Base-by-base conservation (phyloP, 2,888 invertebrate species). In the Caenorhabditis wallacei region DNA sequence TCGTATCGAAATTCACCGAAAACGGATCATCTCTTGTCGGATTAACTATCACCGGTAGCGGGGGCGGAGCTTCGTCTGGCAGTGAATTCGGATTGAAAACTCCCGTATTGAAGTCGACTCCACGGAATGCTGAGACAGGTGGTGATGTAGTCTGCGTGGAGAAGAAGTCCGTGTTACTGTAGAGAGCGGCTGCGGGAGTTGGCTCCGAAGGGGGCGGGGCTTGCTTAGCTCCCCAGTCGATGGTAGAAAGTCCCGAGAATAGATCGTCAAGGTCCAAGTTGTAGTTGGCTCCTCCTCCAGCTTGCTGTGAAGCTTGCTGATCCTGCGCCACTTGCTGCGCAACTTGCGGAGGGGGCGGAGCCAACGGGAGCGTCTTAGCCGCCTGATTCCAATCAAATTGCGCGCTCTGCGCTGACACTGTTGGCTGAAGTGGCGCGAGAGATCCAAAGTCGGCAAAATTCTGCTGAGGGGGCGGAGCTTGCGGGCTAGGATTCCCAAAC, bases 11-110 rank as follows among this genome's bases (percentile, higher is more conserved):
- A 30, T 66, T 66, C 8, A 51, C 35, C 1, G 66, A 35, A 18
- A 66, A 66, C n/a, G 66, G 53, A 22, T 70, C 66, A 8, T 82
- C 76, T 22, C 51, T 5, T 1, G 51, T 4, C 13, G 76, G 76
- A 51, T 82, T 76, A 48, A 78, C 37, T 16, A 78, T 66, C 18
- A 78, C 82, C 16, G 82, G 78, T 2, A 78, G 56, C 20, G 82
- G 78, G 11, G 78, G 82, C 37, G 82, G 82, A 10, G 82, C 82
- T 51, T 70, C 75, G 11, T 61, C 68, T 11, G 82, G 82, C 3
- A 82, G 64, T 2, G 66, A 61, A 16, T 40, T 69, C 3, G 76
- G 70, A 48, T 82, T 71, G 68, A 76, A 82, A 2, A 59, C 22
- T 0, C 71, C 76, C 3, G 75, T 69, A 10, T 59, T 20, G 35